Evolutionary conservation across 2,113 vertebrate genomes (phyloP), one percentile per base, ranked within the genome.

Genomic region (Todiramphus saurophagus): DNA sequence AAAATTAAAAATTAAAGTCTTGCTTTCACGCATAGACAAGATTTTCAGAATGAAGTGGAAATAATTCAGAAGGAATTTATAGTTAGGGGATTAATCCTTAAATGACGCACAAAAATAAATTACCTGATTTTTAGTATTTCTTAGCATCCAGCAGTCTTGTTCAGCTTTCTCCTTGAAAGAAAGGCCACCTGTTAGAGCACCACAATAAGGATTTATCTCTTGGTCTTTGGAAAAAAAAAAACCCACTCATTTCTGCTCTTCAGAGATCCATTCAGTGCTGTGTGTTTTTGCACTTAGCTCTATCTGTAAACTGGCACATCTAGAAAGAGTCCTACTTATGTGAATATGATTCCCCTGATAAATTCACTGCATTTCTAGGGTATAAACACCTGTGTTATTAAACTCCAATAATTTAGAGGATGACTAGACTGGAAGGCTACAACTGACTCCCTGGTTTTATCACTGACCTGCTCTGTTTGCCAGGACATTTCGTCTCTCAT

Each of bases 61-160:
- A 89, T 86, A 92, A 93, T 93, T 95, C 79, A 88, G 76, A 70
- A 77, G 79, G 95, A 96, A 93, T 94, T 96, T 95, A 79, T 60
- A 93, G 81, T 76, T 79, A 90, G 84, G 58, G 53, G 62, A 93
- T 95, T 93, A 96, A 82, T 89, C 74, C 89, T 87, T 4, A 11
- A 87, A 69, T 0, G 1, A 90, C 2, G 11, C 66, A 93, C 74
- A 87, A 59, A 96, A 94, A 93, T 73, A 96, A 96, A 93, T 93
- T 91, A 95, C 77, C 89, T 87, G 48, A 53, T 35, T 83, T 92
- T 93, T 56, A 78, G 33, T 33, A 43, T 83, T 85, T 79, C 82
- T 89, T 50, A 90, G 62, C 79, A 95, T 78, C 39, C 79, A 93
- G 56, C 51, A 86, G 55, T n/a, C 31, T 88, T 2, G 0, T 90